phyloP scores from a whole-genome alignment of 2,888 invertebrate genomes.

The Yponomeuta plumbellus region DNA sequence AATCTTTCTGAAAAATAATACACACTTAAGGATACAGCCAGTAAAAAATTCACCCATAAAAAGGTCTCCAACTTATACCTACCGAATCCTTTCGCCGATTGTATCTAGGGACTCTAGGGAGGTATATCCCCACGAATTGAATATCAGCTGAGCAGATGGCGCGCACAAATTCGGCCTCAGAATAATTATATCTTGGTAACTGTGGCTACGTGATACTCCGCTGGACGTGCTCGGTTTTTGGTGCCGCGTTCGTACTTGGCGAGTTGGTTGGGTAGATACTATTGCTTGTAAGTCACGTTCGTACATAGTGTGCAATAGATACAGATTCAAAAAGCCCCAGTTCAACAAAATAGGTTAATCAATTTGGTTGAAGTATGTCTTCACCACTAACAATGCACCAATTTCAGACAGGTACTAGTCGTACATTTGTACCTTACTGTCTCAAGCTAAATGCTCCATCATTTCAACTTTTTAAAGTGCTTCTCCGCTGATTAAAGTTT shows the following conservation, averaged over 20 bases:
- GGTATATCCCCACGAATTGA: slow-evolving; percentile 14
- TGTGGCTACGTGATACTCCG: slow-evolving; percentile 44
- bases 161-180: slow-evolving; percentile 33
- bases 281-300: too few relatives aligned
- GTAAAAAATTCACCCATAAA: neutral
- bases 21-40: too few relatives aligned
- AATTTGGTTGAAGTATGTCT: too few relatives aligned
- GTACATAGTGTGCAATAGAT: too few relatives aligned
- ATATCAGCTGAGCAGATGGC: slow-evolving; percentile 15
- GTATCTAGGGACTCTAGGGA: neutral
- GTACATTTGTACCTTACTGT: too few relatives aligned
- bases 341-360: too few relatives aligned
- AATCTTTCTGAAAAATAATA: neutral
- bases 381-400: too few relatives aligned
- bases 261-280: neutral
- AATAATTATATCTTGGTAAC: slow-evolving; percentile 65
- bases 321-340: too few relatives aligned
- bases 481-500: slow-evolving; percentile 44
- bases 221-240: slow-evolving; percentile 45
- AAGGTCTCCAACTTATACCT: neutral
- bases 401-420: too few relatives aligned
- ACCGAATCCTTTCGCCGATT: neutral
- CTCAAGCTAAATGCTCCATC: slow-evolving; percentile 16
- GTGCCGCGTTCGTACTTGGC: slow-evolving; percentile 25
- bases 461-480: slow-evolving; percentile 50